Evolutionary conservation across 1,140 invertebrate genomes (phyloP), one percentile per base, ranked within the genome.

Genomic region (Drosophila ohnishii): DNA sequence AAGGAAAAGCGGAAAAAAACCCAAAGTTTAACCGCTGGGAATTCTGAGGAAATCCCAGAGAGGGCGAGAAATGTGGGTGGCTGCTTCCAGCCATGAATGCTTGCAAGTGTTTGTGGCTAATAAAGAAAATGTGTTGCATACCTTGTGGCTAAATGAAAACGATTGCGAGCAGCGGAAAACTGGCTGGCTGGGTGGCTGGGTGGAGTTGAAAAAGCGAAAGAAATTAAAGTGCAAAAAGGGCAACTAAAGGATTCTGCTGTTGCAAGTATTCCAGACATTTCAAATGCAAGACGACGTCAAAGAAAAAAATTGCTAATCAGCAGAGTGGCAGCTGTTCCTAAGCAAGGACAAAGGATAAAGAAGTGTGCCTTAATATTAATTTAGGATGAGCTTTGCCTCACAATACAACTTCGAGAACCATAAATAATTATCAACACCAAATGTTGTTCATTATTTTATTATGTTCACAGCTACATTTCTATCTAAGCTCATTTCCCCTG

Each of bases 51-150:
- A 56, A 61, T 65, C 69, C 39, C 45, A 42, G 55, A 32, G 42
- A 32, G 13, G 42, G 28, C 50, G 50, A 8, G 13, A 22, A 22
- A 2, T 32, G 65, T 65, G 64, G 59, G 35, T 34, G 64, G 42
- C 25, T 51, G 30, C 30, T 13, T 16, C n/a, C 22, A 64, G 61
- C 51, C 56, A 42, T 60, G 30, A 53, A 34, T 42, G 53, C 53
- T 71, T 37, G 39, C 63, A 78, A 76, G 75, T 71, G 53, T 51
- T 81, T 81, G 75, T 56, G 75, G 78, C 80, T 75, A 85, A 82
- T 82, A 82, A 89, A 89, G 59, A 80, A 85, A 89, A 85, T 77
- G 56, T 81, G 69, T 77, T 89, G 81, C 85, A 89, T 85, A 89
- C 69, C 69, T 85, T 74, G 57, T 60, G 67, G 77, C 72, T 16